Base-by-base conservation (phyloP, 2,113 vertebrate species). In the Nettapus auritus region DNA sequence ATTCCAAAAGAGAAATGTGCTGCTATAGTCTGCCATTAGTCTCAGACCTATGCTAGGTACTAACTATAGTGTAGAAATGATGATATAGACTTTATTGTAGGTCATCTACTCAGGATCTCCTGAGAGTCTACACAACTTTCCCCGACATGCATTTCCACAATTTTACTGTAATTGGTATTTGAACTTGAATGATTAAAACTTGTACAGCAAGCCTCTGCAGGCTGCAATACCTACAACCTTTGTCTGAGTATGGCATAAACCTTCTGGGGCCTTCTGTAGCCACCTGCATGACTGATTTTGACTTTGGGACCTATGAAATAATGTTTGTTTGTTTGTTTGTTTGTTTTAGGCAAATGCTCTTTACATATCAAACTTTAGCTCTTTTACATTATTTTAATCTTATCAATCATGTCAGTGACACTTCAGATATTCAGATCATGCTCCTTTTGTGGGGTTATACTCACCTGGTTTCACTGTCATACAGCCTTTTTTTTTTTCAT, bases 311-410 rank as follows among this genome's bases (percentile, higher is more conserved):
- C 53, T 34, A 46, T 33, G 48, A 88, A 78, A 79, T 38, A 63
- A 5, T 4, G 42, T 48, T 48, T 88, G 6, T 18, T 16, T 42
- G 6, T 0, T 8, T 44, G 53, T 0, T 26, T 88, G 3, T 40
- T 40, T 40, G 8, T 77, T 57, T 78, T n/a, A 84, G 56, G 18
- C 6, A 89, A 87, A 63, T 40, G 28, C 11, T 71, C 57, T 82
- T 93, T 36, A 59, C 8, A 13, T 29, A 60, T 64, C 28, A 79
- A 87, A 25, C 3, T 5, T 55, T 42, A 8, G 6, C 33, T 68
- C 6, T 57, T 57, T 93, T 87, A 26, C 48, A 66, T 88, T 42
- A 18, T 59, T 84, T 82, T n/a, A 68, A 59, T 26, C 23, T 64
- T 34, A 25, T 8, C 11, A 55, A 25, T 48, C 46, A 48, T 71